Evolutionary conservation across 1,140 invertebrate species (phyloP).

Genomic region (Caligus rogercresseyi): DNA sequence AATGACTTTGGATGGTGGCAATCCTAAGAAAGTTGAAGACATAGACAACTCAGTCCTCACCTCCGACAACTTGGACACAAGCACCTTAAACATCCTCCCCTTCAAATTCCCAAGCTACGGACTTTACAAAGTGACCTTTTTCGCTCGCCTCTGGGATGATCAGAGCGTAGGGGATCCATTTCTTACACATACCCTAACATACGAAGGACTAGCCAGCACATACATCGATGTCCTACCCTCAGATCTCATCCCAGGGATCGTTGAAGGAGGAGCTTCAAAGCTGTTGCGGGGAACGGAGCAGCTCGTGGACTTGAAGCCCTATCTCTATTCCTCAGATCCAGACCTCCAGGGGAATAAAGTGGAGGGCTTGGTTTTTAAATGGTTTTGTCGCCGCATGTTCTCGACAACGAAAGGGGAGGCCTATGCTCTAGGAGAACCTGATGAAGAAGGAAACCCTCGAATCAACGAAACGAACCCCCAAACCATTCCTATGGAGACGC

Average conservation of each 20-base stretch:
- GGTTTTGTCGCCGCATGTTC: background rate
- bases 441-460: background rate
- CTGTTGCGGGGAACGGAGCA: background rate
- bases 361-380: background rate
- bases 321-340: background rate
- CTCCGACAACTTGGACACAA: background rate
- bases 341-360: background rate
- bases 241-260: background rate
- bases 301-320: background rate
- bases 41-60: background rate
- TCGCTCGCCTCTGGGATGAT: background rate
- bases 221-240: background rate
- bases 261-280: background rate
- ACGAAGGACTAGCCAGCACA: background rate
- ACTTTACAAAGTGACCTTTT: background rate
- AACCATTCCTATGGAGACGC: background rate
- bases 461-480: background rate
- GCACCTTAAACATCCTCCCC: background rate
- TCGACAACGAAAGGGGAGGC: background rate
- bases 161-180: background rate
- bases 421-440: background rate
- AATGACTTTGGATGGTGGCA: background rate
- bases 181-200: background rate
- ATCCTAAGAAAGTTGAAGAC: background rate
- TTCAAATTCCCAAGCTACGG: background rate